These are phyloP conservation scores for Dysmachus trigonus DNA, from an alignment of 2,888 invertebrate species.

Conservation along the genomic window DNA sequence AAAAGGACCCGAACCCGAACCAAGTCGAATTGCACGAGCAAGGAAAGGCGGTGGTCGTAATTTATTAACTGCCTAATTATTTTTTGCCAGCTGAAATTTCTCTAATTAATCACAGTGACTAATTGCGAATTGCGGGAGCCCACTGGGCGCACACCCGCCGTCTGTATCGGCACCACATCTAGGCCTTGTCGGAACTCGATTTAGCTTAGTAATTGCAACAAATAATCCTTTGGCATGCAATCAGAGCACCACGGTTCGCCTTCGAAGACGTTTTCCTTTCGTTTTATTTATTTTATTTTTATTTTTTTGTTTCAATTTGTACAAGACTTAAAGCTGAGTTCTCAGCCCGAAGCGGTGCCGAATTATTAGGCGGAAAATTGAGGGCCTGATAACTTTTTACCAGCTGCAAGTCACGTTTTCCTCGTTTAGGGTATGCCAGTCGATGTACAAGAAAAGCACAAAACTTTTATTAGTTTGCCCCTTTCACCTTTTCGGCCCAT, in stretches of 20 bases:
- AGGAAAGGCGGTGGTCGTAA: not conserved
- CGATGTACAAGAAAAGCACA: not conserved
- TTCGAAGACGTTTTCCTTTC: not conserved
- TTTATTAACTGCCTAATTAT: conserved; percentile 7
- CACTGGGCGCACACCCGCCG: not conserved
- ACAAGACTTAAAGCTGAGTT: not conserved
- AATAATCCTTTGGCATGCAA: not conserved
- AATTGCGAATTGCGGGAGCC: not conserved
- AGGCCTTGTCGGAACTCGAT: not conserved
- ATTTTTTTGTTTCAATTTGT: not conserved
- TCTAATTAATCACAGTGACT: not conserved
- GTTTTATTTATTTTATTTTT: too few species aligned
- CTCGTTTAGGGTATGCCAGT: not conserved
- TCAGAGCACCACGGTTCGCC: not conserved
- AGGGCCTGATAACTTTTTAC: not conserved
- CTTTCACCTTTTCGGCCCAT: not conserved
- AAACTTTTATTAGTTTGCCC: not conserved
- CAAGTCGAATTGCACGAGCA: not conserved
- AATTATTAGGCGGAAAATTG: not conserved
- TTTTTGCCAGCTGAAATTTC: not conserved
- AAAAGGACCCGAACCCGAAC: not conserved
- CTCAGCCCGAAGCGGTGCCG: not conserved
- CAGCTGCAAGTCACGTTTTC: not conserved
- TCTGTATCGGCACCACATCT: not conserved
- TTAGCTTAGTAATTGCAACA: not conserved